Conservation (phyloP, 2,888 invertebrate genomes). For the Himalopsyche kuldschensis region DNA sequence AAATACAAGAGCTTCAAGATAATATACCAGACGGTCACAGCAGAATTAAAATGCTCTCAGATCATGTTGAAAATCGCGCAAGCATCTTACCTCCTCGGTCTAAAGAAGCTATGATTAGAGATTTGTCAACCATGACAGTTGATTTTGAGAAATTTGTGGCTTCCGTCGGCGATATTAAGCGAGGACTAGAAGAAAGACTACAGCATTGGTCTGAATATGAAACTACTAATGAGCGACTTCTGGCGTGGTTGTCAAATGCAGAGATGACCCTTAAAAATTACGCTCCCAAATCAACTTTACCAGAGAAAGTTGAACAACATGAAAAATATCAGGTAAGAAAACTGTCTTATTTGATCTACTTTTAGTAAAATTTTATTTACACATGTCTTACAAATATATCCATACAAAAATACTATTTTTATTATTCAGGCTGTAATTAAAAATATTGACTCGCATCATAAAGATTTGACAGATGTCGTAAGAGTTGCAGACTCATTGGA, state of each 20-base stretch:
- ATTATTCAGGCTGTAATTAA: slow-evolving; percentile 74
- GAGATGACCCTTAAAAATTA: slow-evolving; percentile 86
- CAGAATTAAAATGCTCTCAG: slow-evolving; percentile 74
- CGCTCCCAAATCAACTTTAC: slow-evolving; percentile 77
- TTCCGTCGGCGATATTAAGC: slow-evolving; percentile 75
- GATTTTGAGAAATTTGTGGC: slow-evolving; percentile 82
- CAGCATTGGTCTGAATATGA: slow-evolving; percentile 93
- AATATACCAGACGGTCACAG: slow-evolving; percentile 75
- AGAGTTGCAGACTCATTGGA: slow-evolving; percentile 77
- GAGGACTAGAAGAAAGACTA: slow-evolving; percentile 79
- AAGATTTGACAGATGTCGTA: slow-evolving; percentile 73
- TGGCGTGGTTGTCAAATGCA: slow-evolving; percentile 83
- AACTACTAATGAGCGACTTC: slow-evolving; percentile 76
- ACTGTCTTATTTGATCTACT: neutral
- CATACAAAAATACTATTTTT: slow-evolving; percentile 41
- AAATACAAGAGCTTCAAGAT: slow-evolving; percentile 79
- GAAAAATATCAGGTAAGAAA: slow-evolving; percentile 82
- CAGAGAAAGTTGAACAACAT: slow-evolving; percentile 88
- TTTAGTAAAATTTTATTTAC: neutral
- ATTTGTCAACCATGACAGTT: slow-evolving; percentile 76
- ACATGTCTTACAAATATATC: slow-evolving; percentile 17
- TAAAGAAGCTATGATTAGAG: slow-evolving; percentile 82
- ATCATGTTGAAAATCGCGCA: slow-evolving; percentile 71
- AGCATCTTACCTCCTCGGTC: slow-evolving; percentile 77
- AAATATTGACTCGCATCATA: slow-evolving; percentile 70